phyloP scores from a whole-genome alignment of 2,888 invertebrate genomes.

The Arenicola marina region DNA sequence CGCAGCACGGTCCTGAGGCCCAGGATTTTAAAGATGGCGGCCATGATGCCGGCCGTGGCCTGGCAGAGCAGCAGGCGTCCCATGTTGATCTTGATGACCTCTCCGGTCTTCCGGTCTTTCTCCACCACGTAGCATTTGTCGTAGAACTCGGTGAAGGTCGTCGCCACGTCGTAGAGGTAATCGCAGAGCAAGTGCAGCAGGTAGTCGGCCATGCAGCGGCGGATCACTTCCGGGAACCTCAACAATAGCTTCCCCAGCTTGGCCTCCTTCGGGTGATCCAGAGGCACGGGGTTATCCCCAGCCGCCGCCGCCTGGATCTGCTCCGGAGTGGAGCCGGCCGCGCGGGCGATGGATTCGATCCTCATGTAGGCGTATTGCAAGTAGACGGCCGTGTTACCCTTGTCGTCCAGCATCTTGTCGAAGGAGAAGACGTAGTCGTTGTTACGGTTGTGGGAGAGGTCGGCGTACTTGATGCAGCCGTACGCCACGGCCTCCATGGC shows the following conservation, averaged over 20 bases:
- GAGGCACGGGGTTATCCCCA: constrained; percentile 68
- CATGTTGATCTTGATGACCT: constrained; percentile 69
- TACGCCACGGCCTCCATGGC: constrained; percentile 94
- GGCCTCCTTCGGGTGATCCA: constrained; percentile 91
- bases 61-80: constrained; percentile 89
- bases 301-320: constrained; percentile 69
- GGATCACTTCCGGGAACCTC: constrained; percentile 74
- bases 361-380: constrained; percentile 91
- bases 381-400: constrained; percentile 98
- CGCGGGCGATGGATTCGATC: constrained; percentile 71
- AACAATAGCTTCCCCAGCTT: constrained; percentile 86
- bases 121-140: constrained; percentile 97
- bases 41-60: constrained; percentile 85
- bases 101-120: constrained; percentile 74
- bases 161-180: constrained; percentile 91
- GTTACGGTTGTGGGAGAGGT: constrained; percentile 88
- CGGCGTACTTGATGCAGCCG: constrained; percentile 98
- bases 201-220: constrained; percentile 81
- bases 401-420: constrained; percentile 98
- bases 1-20: constrained; percentile 88
- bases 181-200: constrained; percentile 89
- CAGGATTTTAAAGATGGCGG: constrained; percentile 84
- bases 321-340: constrained; percentile 56
- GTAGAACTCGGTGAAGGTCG: constrained; percentile 94
- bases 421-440: constrained; percentile 98